These are phyloP conservation scores for Brachionus rotundiformis DNA, from an alignment of 1,140 invertebrate genomes.

Conservation along the genomic window DNA sequence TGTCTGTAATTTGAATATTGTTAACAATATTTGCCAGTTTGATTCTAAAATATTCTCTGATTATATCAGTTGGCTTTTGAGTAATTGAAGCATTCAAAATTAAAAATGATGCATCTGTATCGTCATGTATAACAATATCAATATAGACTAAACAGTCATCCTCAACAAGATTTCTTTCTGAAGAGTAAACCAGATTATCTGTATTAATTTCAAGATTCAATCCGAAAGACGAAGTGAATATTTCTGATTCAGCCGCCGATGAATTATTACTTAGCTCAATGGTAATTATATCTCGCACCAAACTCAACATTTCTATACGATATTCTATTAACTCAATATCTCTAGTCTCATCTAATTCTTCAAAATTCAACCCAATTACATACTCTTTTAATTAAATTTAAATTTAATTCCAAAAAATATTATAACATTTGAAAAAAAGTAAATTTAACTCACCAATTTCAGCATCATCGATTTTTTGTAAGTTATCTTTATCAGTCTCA, in stretches of 20 bases:
- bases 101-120: background rate
- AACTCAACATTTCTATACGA: background rate
- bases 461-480: background rate
- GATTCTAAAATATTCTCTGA: conserved; percentile 18
- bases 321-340: conserved; percentile 20
- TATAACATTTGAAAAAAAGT: too few relatives aligned
- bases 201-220: background rate
- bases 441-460: conserved; percentile 10
- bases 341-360: background rate
- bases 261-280: background rate
- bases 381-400: background rate
- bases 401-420: too few relatives aligned
- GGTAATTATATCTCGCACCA: background rate
- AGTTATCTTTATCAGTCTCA: background rate
- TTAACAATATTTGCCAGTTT: background rate
- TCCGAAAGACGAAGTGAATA: background rate
- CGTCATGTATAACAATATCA: background rate
- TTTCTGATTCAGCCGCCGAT: background rate
- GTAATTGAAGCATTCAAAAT: background rate
- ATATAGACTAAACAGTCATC: conserved; percentile 10
- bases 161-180: background rate
- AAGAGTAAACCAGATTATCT: background rate
- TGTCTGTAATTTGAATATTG: background rate
- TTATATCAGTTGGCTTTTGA: background rate
- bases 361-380: background rate